Conservation (phyloP, 2,113 vertebrate genomes). For the Climacteris rufus region DNA sequence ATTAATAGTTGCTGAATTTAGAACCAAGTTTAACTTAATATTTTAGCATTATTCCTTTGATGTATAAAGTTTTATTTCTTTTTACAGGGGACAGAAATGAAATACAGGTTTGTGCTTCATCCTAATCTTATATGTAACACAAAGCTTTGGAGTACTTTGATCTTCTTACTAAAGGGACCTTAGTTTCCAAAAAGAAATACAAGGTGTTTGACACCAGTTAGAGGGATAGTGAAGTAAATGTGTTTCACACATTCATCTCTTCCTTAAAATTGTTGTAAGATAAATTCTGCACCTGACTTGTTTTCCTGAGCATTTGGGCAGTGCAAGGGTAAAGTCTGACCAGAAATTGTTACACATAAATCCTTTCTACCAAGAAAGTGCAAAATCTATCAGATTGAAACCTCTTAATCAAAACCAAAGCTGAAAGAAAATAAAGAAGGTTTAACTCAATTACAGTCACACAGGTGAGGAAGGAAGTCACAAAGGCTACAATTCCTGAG, state of each 20-base stretch:
- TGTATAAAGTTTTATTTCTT: background rate
- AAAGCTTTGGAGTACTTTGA: background rate
- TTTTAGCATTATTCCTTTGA: background rate
- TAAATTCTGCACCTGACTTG: background rate
- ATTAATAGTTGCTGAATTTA: background rate
- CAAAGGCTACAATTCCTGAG: background rate
- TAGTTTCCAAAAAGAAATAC: background rate
- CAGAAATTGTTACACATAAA: background rate
- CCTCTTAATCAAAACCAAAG: background rate
- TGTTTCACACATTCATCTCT: rapidly evolving
- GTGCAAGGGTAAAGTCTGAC: background rate
- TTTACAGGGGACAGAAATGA: background rate
- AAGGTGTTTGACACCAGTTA: too few relatives aligned
- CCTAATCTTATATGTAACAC: background rate
- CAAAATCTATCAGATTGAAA: background rate
- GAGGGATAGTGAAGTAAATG: too few relatives aligned
- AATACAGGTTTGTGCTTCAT: background rate
- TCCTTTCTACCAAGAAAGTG: background rate
- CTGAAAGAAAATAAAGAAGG: background rate
- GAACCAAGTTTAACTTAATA: background rate
- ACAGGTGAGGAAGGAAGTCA: background rate
- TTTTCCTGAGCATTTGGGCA: background rate
- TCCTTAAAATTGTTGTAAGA: background rate
- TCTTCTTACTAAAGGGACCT: background rate
- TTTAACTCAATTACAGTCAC: background rate